Conservation (phyloP, 1,140 invertebrate species). For the Brachionus rotundiformis region DNA sequence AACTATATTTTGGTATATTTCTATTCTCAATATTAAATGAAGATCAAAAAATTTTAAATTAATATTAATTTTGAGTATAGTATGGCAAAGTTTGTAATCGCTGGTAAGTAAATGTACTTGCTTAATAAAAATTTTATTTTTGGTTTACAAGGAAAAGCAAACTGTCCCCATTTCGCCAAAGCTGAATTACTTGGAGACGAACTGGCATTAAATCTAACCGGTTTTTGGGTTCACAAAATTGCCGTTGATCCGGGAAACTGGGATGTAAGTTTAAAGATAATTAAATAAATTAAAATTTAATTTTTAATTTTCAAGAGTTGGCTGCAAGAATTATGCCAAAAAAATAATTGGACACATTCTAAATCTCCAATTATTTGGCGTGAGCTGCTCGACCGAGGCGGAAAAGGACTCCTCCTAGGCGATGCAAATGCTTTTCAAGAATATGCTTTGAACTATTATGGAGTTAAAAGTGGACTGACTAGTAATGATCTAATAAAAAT, state of each 20-base stretch:
- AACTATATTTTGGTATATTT: conserved; percentile 3
- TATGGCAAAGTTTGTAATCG: conserved; percentile 52
- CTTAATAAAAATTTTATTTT: neutral
- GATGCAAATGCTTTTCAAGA: conserved; percentile 64
- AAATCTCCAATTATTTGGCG: conserved; percentile 64
- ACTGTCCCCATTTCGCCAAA: conserved; percentile 63
- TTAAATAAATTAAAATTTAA: neutral
- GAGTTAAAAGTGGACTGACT: conserved; percentile 57
- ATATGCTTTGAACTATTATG: conserved; percentile 63
- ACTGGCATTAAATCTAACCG: conserved; percentile 59
- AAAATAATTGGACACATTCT: conserved; percentile 59
- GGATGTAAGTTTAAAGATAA: conserved; percentile 27
- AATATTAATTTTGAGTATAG: neutral
- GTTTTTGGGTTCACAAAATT: conserved; percentile 63
- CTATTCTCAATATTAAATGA: conserved; percentile 25
- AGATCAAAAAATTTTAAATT: neutral
- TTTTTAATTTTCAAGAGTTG: conserved; percentile 58
- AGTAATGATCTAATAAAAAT: conserved; percentile 59
- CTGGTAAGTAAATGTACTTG: conserved; percentile 43
- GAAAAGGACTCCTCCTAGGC: conserved; percentile 64
- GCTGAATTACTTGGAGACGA: conserved; percentile 62
- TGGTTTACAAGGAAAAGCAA: conserved; percentile 56
- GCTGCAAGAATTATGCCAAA: conserved; percentile 57
- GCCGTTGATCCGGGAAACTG: conserved; percentile 56
- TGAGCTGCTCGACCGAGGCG: conserved; percentile 63